These are phyloP conservation scores for Phrynocephalus vlangalii DNA, from an alignment of 2,797 vertebrate species.

Conservation along the genomic window DNA sequence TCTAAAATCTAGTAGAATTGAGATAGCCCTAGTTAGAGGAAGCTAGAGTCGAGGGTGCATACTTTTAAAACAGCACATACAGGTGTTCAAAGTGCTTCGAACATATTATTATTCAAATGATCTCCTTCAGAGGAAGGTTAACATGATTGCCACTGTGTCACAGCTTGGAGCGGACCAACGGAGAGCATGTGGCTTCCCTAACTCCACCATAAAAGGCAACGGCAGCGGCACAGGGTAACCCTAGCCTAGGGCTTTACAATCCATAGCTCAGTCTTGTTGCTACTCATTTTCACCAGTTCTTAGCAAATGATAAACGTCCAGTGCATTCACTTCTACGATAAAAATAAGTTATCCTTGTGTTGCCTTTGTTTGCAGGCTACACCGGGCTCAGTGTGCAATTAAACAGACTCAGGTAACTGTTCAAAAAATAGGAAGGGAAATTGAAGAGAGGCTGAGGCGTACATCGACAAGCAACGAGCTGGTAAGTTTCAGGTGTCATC, in stretches of 20 bases:
- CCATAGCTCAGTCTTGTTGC: neutral
- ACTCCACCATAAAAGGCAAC: neutral
- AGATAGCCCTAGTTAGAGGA: neutral
- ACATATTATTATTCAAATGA: neutral
- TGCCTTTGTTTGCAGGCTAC: slow-evolving; percentile 86
- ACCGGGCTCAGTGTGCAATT: slow-evolving; percentile 97
- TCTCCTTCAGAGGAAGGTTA: neutral
- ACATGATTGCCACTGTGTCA: too few relatives aligned
- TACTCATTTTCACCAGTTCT: too few relatives aligned
- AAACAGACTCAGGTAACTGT: slow-evolving; percentile 99
- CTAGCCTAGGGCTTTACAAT: neutral
- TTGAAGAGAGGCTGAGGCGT: slow-evolving; percentile 95
- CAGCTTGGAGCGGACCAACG: neutral
- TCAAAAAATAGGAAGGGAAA: slow-evolving; percentile 96
- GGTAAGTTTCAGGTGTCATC: slow-evolving; percentile 78
- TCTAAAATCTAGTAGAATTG: neutral
- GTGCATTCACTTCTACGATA: accelerated
- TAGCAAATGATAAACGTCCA: neutral
- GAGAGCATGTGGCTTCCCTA: neutral
- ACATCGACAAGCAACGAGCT: slow-evolving; percentile 90
- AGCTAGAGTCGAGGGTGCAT: too few relatives aligned
- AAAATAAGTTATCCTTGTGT: neutral
- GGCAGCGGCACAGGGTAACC: neutral
- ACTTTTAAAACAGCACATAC: too few relatives aligned
- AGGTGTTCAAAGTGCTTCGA: neutral